Conservation (phyloP, 1,140 invertebrate genomes). For the Dinothrombium tinctorium region DNA sequence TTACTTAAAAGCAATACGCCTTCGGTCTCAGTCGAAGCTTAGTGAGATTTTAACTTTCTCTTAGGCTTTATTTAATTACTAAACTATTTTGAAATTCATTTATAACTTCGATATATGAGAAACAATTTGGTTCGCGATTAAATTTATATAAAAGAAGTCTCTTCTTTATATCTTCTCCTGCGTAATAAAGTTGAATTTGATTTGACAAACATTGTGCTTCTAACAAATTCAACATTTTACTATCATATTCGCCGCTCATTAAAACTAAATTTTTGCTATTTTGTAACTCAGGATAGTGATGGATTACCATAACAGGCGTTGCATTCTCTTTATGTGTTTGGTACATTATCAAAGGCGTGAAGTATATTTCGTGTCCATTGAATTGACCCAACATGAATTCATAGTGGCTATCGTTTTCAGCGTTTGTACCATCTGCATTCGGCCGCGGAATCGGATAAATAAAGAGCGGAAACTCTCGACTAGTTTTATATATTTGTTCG, state of each 20-base stretch:
- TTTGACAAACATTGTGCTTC: conserved; percentile 14
- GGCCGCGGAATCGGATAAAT: conserved; percentile 3
- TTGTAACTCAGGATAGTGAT: conserved; percentile 6
- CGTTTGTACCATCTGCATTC: not conserved
- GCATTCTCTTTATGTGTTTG: conserved; percentile 7
- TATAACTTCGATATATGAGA: conserved; percentile 11
- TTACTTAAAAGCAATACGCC: too few species aligned
- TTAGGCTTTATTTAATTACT: too few species aligned
- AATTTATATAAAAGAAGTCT: conserved; percentile 10
- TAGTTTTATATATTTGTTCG: conserved; percentile 3
- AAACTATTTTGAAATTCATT: conserved; percentile 10
- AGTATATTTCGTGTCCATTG: conserved; percentile 3
- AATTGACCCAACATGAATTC: conserved; percentile 9
- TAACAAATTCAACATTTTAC: conserved; percentile 2
- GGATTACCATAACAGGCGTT: conserved; percentile 1
- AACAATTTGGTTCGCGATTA: conserved; percentile 11
- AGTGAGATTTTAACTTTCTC: too few species aligned
- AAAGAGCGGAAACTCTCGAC: conserved; percentile 5
- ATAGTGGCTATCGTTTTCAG: not conserved
- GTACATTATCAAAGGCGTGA: conserved; percentile 8
- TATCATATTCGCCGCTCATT: conserved; percentile 9
- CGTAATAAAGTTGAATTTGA: conserved; percentile 13
- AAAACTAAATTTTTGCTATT: conserved; percentile 7
- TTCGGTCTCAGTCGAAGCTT: too few species aligned
- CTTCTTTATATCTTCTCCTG: conserved; percentile 5